Evolutionary conservation across 2,113 vertebrate species (phyloP), one percentile per base, ranked within the genome.

Genomic region (Glaucomys volans): DNA sequence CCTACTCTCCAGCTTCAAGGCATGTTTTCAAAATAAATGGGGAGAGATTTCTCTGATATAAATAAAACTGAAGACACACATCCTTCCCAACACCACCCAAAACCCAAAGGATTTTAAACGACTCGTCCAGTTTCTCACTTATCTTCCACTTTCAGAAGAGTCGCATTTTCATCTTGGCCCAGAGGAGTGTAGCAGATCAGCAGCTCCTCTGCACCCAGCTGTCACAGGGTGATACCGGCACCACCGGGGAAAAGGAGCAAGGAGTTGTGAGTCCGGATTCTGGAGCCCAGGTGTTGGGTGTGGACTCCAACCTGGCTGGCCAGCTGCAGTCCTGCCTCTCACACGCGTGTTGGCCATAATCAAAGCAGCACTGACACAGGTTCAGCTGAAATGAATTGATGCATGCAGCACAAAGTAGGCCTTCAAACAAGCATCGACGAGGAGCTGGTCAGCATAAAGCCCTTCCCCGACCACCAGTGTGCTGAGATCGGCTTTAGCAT

Each of bases 201-300:
- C 20, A 64, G 12, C 5, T 35, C 2, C 3, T 35, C 20, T n/a
- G 8, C 9, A 1, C 14, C 6, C 24, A 30, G 7, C 0, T 9
- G 12, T 11, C 82, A 26, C 8, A 7, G 67, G 30, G 5, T 0
- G n/a, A 24, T 1, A 6, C 22, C 13, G 1, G 11, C 1, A 16
- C n/a, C 30, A 4, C 7, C 0, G 74, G 20, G 30, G 30, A 42
- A 30, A 32, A 8, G 17, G 24, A 3, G 12, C 13, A 6, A 18
- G 7, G n/a, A 52, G 44, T 3, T 62, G 59, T 7, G 24, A 59
- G 37, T 57, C 37, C 10, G 47, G 13, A 18, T 17, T 93, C 47
- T 8, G 18, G 44, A n/a, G 35, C 30, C 42, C 22, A 0, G 3
- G 8, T 28, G n/a, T 14, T 6, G 1, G 74, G n/a, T 64, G 59